These are phyloP conservation scores for Marmota monax DNA, from an alignment of 2,113 vertebrate species.

Conservation along the genomic window DNA sequence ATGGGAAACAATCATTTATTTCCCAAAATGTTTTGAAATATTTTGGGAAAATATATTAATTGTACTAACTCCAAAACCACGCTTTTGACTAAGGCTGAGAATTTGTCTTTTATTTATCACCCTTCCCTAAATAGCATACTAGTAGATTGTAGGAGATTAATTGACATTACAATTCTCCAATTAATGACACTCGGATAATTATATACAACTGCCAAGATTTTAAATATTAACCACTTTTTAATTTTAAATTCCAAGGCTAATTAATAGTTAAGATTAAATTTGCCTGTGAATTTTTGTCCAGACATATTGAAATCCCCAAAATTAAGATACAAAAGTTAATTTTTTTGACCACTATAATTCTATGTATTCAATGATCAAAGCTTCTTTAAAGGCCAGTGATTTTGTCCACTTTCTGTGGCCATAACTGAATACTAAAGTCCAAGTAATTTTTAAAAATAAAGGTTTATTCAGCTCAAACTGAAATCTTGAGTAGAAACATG, in stretches of 20 bases:
- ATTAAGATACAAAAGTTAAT: background rate
- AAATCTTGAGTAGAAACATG: background rate
- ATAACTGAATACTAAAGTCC: background rate
- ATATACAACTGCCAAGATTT: background rate
- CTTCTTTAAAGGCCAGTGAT: background rate
- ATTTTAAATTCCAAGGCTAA: background rate
- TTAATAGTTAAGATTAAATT: conserved; percentile 8
- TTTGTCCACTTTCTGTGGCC: background rate
- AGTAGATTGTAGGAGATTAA: background rate
- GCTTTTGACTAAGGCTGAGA: background rate
- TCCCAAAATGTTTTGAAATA: background rate
- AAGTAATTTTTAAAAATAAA: background rate
- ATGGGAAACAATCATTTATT: background rate
- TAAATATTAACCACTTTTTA: background rate
- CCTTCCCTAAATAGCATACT: background rate
- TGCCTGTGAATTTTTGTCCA: background rate
- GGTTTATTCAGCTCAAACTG: background rate
- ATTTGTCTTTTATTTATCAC: background rate
- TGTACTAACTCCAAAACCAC: background rate
- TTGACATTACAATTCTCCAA: background rate
- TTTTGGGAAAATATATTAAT: background rate
- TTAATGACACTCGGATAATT: background rate
- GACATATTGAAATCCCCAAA: background rate
- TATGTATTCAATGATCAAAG: background rate
- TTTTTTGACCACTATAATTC: background rate